phyloP scores from a whole-genome alignment of 1,140 invertebrate genomes.

The Zaprionus capensis region DNA sequence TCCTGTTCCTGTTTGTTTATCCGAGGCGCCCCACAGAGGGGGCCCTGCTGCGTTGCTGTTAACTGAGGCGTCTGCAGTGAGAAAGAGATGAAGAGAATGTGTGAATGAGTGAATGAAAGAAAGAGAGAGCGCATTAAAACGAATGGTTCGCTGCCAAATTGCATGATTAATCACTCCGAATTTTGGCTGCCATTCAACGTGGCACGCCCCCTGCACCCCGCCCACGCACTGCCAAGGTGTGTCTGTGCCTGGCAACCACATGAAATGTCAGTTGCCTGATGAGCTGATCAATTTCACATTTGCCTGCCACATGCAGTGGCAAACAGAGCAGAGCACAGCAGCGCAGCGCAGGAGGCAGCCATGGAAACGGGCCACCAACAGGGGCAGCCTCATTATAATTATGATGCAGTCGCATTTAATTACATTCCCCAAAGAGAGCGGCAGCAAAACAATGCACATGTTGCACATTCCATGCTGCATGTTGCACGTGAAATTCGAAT shows the following conservation, averaged over 20 bases:
- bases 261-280: slow-evolving; percentile 18
- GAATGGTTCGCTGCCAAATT: slow-evolving; percentile 57
- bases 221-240: slow-evolving; percentile 6
- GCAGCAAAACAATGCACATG: slow-evolving; percentile 35
- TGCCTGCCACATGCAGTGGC: not conserved
- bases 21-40: slow-evolving; percentile 73
- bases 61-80: slow-evolving; percentile 57
- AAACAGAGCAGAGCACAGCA: not conserved
- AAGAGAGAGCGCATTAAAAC: slow-evolving; percentile 14
- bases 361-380: too few relatives aligned
- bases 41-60: slow-evolving; percentile 66
- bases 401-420: slow-evolving; percentile 54
- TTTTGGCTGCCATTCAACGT: slow-evolving; percentile 56
- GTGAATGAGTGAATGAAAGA: not conserved
- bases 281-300: slow-evolving; percentile 43
- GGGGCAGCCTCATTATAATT: slow-evolving; percentile 45
- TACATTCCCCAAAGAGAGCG: slow-evolving; percentile 58
- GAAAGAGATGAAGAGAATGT: not conserved
- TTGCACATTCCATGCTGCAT: not conserved
- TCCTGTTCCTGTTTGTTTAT: slow-evolving; percentile 49
- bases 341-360: not conserved
- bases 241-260: slow-evolving; percentile 19
- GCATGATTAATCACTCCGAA: slow-evolving; percentile 69
- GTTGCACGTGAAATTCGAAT: slow-evolving; percentile 2
- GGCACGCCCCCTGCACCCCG: not conserved